Percentiles rank a stretch among this genome's conserved stretches.
Evolutionary conservation across 2,797 vertebrate genomes (phyloP).

Genomic region (Euphonia xanthogaster): DNA sequence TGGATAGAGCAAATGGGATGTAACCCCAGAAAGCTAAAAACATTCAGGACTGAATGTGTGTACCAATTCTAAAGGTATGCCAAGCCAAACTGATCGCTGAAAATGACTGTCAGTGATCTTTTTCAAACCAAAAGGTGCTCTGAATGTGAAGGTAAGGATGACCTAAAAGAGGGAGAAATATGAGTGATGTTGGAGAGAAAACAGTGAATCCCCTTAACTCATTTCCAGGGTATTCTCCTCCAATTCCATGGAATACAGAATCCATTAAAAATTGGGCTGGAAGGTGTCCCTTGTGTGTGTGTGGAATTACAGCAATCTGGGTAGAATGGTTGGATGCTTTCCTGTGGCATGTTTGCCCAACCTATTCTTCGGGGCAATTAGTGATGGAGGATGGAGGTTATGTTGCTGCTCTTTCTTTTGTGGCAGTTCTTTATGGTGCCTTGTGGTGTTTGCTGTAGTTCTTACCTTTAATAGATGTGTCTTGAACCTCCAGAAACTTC

Average conservation of each 20-base stretch:
- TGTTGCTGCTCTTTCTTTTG: not conserved
- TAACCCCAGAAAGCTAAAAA: not conserved
- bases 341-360: not conserved
- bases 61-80: rapidly evolving
- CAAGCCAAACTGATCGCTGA: not conserved
- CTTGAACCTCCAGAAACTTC: not conserved
- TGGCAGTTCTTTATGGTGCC: not conserved
- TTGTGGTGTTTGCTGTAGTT: not conserved
- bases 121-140: not conserved
- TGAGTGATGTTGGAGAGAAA: not conserved
- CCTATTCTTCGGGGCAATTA: not conserved
- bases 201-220: not conserved
- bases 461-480: not conserved
- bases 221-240: not conserved
- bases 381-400: not conserved
- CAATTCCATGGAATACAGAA: not conserved
- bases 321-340: not conserved
- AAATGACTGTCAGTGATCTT: not conserved
- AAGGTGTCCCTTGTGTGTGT: rapidly evolving
- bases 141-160: not conserved
- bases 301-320: not conserved
- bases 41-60: not conserved
- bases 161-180: not conserved
- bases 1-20: not conserved
- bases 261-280: not conserved